phyloP scores from a whole-genome alignment of 1,140 invertebrate species.

The Brachionus angularis region DNA sequence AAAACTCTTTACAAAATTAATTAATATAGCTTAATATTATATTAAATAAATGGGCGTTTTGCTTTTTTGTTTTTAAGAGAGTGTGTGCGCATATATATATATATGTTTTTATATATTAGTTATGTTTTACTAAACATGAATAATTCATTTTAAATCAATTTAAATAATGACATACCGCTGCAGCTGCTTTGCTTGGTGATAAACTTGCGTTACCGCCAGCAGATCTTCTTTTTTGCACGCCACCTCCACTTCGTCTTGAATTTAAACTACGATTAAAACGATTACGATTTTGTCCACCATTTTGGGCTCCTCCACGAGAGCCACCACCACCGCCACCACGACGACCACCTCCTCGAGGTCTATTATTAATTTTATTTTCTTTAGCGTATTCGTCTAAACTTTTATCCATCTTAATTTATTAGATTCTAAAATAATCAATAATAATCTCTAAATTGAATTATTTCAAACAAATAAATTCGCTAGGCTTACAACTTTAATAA shows the following conservation, averaged over 20 bases:
- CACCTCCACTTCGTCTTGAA: neutral
- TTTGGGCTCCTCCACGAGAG: neutral
- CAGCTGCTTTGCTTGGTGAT: slow-evolving; percentile 8
- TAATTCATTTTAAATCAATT: neutral
- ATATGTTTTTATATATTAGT: too few species aligned
- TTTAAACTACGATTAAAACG: neutral
- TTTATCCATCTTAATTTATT: slow-evolving; percentile 10
- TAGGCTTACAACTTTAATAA: too few species aligned
- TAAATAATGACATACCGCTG: neutral
- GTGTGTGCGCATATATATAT: too few species aligned
- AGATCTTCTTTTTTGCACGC: slow-evolving; percentile 16
- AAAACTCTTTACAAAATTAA: too few species aligned
- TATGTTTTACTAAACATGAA: neutral
- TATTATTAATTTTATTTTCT: slow-evolving; percentile 21
- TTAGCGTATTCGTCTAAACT: slow-evolving; percentile 26
- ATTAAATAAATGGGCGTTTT: too few species aligned
- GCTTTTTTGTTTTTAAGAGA: too few species aligned
- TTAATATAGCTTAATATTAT: too few species aligned
- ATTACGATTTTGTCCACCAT: neutral
- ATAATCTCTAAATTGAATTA: too few species aligned
- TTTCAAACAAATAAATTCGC: too few species aligned
- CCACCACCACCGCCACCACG: slow-evolving; percentile 1
- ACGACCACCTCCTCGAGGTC: slow-evolving; percentile 4
- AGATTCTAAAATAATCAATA: too few species aligned
- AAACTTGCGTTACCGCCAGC: neutral